Percentiles rank a stretch among this genome's conserved stretches.
Evolutionary conservation across 2,797 vertebrate genomes (phyloP).

Genomic region (Botia kubotai): DNA sequence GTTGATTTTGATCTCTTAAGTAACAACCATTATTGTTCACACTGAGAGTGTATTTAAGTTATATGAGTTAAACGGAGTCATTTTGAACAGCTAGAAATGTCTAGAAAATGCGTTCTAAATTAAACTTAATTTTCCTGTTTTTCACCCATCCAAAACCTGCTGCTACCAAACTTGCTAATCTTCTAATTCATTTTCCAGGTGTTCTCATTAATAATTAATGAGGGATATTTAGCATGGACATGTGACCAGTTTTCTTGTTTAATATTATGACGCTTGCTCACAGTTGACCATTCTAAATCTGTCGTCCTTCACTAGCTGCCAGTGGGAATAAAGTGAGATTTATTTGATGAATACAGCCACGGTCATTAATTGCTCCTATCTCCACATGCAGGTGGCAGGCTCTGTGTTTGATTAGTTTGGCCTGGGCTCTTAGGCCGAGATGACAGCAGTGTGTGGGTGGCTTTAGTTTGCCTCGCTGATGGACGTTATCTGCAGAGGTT

Average conservation of each 20-base stretch:
- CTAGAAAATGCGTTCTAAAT: no score
- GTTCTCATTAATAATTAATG: background rate
- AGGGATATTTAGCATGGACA: background rate
- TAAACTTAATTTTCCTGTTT: no score
- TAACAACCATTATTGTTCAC: no score
- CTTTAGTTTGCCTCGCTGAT: constrained; percentile 62
- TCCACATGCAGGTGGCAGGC: constrained; percentile 76
- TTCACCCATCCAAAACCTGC: no score
- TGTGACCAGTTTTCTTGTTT: background rate
- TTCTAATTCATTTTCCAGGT: no score
- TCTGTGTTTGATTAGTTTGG: constrained; percentile 64
- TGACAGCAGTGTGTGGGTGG: constrained; percentile 75
- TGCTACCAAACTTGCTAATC: no score
- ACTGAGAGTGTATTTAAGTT: no score
- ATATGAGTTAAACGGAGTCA: no score
- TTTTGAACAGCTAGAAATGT: no score
- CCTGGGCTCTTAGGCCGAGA: constrained; percentile 59
- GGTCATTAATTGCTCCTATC: constrained; percentile 76
- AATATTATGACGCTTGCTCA: background rate
- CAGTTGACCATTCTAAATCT: background rate
- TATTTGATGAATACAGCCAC: constrained; percentile 65
- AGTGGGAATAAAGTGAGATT: constrained; percentile 23
- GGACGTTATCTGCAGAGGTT: constrained; percentile 53
- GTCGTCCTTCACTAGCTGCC: constrained; percentile 26
- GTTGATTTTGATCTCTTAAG: no score